Evolutionary conservation across 1,140 invertebrate species (phyloP).

Genomic region (Drosophila auraria): DNA sequence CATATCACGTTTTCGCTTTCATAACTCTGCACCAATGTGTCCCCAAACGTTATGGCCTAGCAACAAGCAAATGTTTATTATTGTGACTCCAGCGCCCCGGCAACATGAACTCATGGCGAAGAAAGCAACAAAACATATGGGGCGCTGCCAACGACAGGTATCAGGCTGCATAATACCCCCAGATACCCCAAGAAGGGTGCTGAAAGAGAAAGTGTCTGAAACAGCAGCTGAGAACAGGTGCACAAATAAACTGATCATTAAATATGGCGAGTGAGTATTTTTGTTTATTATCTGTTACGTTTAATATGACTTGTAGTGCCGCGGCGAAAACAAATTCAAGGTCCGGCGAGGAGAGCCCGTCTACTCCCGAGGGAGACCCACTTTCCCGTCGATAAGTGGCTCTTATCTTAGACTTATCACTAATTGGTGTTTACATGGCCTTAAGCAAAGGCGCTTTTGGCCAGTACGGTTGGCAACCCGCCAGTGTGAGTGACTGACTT

Average conservation of each 20-base stretch:
- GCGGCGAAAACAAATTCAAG: conserved; percentile 21
- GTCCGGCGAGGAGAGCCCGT: conserved; percentile 7
- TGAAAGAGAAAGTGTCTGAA: conserved; percentile 2
- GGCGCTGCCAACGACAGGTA: not conserved
- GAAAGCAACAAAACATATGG: conserved; percentile 30
- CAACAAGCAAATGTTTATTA: conserved; percentile 39
- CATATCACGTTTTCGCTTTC: conserved; percentile 55
- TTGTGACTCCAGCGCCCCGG: not conserved
- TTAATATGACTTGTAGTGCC: conserved; percentile 5
- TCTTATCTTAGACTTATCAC: conserved; percentile 14
- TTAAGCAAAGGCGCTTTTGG: not conserved
- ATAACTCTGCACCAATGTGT: conserved; percentile 6
- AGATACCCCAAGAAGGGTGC: not conserved
- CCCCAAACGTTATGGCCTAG: conserved; percentile 18
- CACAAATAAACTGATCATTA: conserved; percentile 8
- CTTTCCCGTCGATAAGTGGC: conserved; percentile 24
- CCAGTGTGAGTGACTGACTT: conserved; percentile 26
- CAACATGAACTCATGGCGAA: not conserved
- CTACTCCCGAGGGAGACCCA: conserved; percentile 22
- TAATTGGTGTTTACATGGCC: conserved; percentile 32
- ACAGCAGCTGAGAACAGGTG: conserved; percentile 11
- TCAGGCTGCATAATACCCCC: not conserved
- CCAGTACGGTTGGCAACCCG: conserved; percentile 2
- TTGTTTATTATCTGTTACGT: conserved; percentile 33
- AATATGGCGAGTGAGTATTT: conserved; percentile 13